Evolutionary conservation across 1,140 invertebrate genomes (phyloP).

Genomic region (Tribolium castaneum): DNA sequence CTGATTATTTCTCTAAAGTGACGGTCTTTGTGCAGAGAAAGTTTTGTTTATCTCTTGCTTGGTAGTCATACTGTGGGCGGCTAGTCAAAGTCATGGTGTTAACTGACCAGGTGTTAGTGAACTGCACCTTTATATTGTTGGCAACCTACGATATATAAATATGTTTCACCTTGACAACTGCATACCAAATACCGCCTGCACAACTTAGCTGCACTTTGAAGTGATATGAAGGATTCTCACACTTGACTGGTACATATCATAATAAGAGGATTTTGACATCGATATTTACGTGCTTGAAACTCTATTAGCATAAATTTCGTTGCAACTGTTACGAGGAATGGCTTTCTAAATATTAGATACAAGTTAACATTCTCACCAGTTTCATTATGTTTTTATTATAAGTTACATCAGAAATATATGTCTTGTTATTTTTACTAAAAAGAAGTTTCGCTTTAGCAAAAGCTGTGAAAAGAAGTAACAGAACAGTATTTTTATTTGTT

Average conservation of each 20-base stretch:
- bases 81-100: constrained; percentile 8
- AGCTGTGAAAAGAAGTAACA: no score
- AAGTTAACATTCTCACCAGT: no score
- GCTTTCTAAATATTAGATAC: no score
- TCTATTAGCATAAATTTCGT: no score
- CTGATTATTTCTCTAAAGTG: not conserved
- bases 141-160: constrained; percentile 6
- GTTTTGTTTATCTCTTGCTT: constrained; percentile 16
- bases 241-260: not conserved
- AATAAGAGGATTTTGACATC: not conserved
- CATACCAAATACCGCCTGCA: constrained; percentile 35
- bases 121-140: constrained; percentile 19
- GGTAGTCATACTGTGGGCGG: not conserved
- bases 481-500: no score
- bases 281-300: no score
- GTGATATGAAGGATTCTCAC: not conserved
- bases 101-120: constrained; percentile 13
- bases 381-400: no score
- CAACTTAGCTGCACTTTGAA: not conserved
- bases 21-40: not conserved
- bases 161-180: constrained; percentile 29
- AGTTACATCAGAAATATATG: no score
- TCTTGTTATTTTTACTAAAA: no score
- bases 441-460: no score
- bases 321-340: no score